Evolutionary conservation across 2,797 vertebrate species (phyloP), one percentile per base, ranked within the genome.

Genomic region (Amphiprion clarkii): DNA sequence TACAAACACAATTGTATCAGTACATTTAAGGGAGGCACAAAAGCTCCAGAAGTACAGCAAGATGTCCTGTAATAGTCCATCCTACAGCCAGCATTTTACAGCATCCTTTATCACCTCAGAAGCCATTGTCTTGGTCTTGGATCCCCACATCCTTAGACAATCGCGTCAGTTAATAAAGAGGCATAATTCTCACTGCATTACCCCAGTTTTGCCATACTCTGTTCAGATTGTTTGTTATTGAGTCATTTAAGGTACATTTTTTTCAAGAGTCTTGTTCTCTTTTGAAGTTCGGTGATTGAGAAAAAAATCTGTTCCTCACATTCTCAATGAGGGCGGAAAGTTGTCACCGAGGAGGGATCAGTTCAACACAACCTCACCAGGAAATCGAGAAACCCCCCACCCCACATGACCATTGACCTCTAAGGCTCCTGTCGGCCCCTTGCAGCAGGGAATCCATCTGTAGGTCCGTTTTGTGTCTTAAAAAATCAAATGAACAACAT

Each of bases 401-500:
- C 19, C 46, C 46, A 23, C 81, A 80, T 88, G 83, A 93, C 90
- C 88, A 74, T 74, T 55, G 67, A 89, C 79, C 87, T 89, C 74
- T 86, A 85, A 88, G 78, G 83, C 89, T 92, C 86, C 87, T 82
- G 80, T 79, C 19, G 74, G 76, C 82, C 87, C 83, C 87, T 87
- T 57, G 67, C 74, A 84, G 87, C 74, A 76, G 78, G 81, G 74
- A 39, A 85, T 82, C 85, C 67, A 61, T 89, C 67, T 83, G 76
- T 82, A 92, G 91, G 92, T 92, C 91, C 90, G 76, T 88, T 89
- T 89, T 75, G 90, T 92, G 89, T 92, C 92, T 85, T 87, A 85
- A 91, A 90, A 94, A 85, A 89, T 87, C 82, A 90, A 93, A 93
- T 88, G 83, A 92, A 94, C 87, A 89, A 94, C 91, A 92, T 91